phyloP scores from a whole-genome alignment of 2,888 invertebrate species.

The Pheosia gnoma region DNA sequence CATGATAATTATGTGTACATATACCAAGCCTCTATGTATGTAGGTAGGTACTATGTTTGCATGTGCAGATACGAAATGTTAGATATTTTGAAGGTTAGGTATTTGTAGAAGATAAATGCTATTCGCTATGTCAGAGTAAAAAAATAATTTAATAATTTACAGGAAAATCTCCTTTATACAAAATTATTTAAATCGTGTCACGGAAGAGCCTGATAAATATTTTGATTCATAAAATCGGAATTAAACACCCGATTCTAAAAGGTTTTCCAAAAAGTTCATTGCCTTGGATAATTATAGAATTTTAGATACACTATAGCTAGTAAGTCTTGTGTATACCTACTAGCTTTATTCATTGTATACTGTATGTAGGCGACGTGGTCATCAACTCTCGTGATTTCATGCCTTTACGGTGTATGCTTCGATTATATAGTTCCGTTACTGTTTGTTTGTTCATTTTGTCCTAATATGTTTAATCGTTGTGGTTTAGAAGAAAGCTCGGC shows the following conservation, averaged over 20 bases:
- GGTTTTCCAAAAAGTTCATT: too few relatives aligned
- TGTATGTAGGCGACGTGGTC: slow-evolving; percentile 1
- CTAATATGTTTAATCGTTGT: neutral
- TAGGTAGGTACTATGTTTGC: too few relatives aligned
- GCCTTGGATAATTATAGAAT: too few relatives aligned
- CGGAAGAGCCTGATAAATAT: too few relatives aligned
- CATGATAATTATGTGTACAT: slow-evolving; percentile 1
- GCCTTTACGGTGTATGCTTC: neutral
- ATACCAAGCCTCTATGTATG: neutral
- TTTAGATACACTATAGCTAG: too few relatives aligned
- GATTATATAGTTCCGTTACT: slow-evolving; percentile 3
- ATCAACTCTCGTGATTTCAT: neutral
- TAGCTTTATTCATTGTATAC: neutral
- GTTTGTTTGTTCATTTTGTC: slow-evolving; percentile 1
- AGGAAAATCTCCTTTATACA: too few relatives aligned
- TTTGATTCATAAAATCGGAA: too few relatives aligned
- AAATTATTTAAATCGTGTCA: too few relatives aligned
- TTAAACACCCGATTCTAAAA: too few relatives aligned
- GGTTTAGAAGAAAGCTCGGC: neutral
- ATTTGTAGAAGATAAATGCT: neutral
- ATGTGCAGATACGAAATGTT: neutral
- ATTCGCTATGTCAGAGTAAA: too few relatives aligned
- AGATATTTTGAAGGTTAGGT: neutral
- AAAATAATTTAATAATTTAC: too few relatives aligned
- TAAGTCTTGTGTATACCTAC: neutral